Conservation (phyloP, 2,113 vertebrate species). For the Plotosus lineatus region DNA sequence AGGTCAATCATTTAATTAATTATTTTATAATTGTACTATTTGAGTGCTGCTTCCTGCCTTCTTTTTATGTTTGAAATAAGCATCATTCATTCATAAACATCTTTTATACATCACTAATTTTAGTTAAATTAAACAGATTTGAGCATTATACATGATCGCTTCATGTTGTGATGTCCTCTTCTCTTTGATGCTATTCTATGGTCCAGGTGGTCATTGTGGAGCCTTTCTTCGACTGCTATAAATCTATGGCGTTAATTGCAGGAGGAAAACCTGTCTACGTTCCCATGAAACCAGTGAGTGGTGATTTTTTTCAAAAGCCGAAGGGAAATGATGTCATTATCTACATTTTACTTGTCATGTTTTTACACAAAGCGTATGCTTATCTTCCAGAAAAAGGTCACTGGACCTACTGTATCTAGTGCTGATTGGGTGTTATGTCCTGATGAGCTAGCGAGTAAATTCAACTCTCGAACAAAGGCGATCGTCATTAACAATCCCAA, state of each 20-base stretch:
- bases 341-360: not conserved
- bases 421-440: constrained; percentile 84
- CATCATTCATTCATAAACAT: too few relatives aligned
- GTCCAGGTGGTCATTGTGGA: constrained; percentile 93
- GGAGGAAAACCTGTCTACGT: constrained; percentile 84
- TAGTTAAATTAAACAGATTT: not conserved
- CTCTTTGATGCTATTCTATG: constrained; percentile 17
- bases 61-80: too few relatives aligned
- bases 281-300: constrained; percentile 83
- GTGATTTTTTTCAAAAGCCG: not conserved
- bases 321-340: not conserved
- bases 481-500: constrained; percentile 91
- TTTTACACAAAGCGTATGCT: not conserved
- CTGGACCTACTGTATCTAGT: constrained; percentile 71
- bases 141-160: not conserved
- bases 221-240: constrained; percentile 94
- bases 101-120: not conserved
- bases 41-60: too few relatives aligned
- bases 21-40: too few relatives aligned
- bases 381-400: constrained; percentile 65
- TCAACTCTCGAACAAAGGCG: constrained; percentile 83
- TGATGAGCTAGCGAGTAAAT: constrained; percentile 84
- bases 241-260: constrained; percentile 88
- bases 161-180: not conserved
- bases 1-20: too few relatives aligned